phyloP scores from a whole-genome alignment of 64 coral and sea anemone genomes.

The Catalaphyllia jardinei region DNA sequence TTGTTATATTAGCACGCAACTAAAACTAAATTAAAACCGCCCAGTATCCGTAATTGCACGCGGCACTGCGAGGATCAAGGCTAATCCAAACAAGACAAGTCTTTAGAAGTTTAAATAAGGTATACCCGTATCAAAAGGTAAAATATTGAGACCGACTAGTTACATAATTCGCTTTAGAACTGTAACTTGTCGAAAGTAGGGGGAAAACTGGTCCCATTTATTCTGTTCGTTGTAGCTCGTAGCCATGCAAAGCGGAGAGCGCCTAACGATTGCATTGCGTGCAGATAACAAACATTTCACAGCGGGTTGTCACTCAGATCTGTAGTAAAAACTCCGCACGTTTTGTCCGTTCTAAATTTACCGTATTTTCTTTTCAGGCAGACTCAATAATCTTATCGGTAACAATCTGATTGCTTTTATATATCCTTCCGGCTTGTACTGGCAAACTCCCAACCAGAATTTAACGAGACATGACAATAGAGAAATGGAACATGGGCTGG shows the following conservation, averaged over 20 bases:
- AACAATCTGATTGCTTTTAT: slow-evolving; percentile 3
- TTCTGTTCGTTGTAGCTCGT: not conserved
- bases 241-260: not conserved
- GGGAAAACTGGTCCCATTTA: not conserved
- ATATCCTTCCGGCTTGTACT: slow-evolving; percentile 20
- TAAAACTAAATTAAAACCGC: no score
- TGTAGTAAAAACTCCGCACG: not conserved
- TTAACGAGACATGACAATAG: not conserved
- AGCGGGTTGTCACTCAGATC: not conserved
- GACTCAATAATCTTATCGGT: not conserved
- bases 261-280: not conserved
- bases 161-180: no score
- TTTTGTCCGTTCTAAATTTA: not conserved
- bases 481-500: not conserved
- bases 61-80: no score
- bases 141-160: no score
- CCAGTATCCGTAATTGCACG: no score
- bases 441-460: not conserved
- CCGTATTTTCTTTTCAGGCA: not conserved
- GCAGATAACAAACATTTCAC: not conserved
- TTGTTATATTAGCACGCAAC: no score
- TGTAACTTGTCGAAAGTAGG: no score
- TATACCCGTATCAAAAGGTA: no score
- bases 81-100: no score
- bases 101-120: no score